phyloP scores from a whole-genome alignment of 2,797 vertebrate genomes.

The Hyperoplus lanceolatus region DNA sequence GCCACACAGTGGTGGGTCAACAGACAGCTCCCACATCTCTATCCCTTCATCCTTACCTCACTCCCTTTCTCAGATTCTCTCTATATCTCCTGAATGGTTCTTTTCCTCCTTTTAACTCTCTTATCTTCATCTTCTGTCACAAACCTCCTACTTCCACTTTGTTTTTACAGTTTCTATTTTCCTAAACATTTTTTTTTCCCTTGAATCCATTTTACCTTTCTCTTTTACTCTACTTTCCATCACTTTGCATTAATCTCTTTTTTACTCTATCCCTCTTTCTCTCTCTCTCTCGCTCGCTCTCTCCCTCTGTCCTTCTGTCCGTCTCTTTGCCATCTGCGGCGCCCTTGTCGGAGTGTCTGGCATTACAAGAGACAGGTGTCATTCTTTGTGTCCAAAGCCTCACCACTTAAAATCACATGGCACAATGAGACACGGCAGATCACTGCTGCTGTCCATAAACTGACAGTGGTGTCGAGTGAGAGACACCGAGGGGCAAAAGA shows the following conservation, averaged over 20 bases:
- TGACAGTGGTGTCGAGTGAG: slow-evolving; percentile 39
- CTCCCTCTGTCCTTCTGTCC: slow-evolving; percentile 29
- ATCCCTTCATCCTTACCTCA: slow-evolving; percentile 60
- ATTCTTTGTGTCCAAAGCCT: slow-evolving; percentile 67
- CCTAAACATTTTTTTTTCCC: neutral
- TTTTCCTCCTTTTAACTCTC: neutral
- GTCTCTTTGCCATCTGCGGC: slow-evolving; percentile 49
- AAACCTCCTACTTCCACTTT: neutral
- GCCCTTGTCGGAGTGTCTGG: slow-evolving; percentile 59
- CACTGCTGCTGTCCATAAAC: slow-evolving; percentile 63
- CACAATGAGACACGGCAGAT: slow-evolving; percentile 63
- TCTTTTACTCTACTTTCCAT: neutral
- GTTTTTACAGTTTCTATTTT: neutral
- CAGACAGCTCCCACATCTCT: slow-evolving; percentile 53
- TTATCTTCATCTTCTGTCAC: neutral
- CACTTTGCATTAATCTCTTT: too few species aligned
- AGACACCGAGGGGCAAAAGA: slow-evolving; percentile 8
- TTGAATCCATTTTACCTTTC: neutral
- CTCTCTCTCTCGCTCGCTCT: neutral
- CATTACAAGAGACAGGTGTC: slow-evolving; percentile 57
- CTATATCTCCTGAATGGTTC: neutral
- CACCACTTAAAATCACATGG: slow-evolving; percentile 60
- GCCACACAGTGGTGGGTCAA: slow-evolving; percentile 57
- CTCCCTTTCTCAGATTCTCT: slow-evolving; percentile 31
- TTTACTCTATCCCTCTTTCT: neutral